These are phyloP conservation scores for Antrozous pallidus DNA, from an alignment of 2,797 vertebrate genomes.

Conservation along the genomic window DNA sequence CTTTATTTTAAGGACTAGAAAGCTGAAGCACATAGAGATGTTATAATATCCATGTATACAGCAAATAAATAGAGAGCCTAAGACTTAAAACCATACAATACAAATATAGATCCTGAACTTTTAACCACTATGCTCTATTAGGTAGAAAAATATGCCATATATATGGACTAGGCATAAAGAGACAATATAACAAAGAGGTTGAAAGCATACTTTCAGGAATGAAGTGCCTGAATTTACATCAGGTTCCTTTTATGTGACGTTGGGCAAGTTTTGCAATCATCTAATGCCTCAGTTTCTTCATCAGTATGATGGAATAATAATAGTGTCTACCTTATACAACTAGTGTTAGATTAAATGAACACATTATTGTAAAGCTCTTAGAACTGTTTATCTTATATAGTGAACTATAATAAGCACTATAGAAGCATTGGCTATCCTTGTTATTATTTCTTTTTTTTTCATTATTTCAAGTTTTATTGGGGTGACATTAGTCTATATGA, in stretches of 20 bases:
- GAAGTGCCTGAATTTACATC: background rate
- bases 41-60: background rate
- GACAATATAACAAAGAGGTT: background rate
- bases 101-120: background rate
- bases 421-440: background rate
- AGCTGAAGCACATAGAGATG: background rate
- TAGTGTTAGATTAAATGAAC: background rate
- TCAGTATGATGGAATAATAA: background rate
- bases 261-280: background rate
- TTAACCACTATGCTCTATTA: background rate
- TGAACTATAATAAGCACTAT: background rate
- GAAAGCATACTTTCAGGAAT: background rate
- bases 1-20: background rate
- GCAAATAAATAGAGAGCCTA: background rate
- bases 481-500: too few relatives aligned
- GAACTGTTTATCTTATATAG: background rate
- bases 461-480: too few relatives aligned
- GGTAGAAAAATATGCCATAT: background rate
- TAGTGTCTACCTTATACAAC: background rate
- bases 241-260: background rate
- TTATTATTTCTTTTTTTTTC: background rate
- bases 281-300: background rate
- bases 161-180: background rate
- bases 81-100: background rate
- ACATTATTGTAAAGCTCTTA: background rate